Evolutionary conservation across 2,797 vertebrate genomes (phyloP).

Genomic region (Agapornis canus): DNA sequence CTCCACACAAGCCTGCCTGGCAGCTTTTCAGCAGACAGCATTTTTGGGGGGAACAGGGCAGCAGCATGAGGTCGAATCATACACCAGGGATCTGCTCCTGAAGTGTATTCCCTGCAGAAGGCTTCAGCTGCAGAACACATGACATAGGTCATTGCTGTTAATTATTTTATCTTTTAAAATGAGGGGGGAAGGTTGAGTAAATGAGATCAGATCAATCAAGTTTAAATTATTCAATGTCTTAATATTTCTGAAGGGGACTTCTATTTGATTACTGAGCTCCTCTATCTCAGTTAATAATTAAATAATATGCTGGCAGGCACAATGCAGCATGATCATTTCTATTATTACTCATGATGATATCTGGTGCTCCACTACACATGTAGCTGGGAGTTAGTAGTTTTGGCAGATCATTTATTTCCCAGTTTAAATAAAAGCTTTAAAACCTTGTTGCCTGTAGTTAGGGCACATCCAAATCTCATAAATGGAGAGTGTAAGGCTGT

Average conservation of each 20-base stretch:
- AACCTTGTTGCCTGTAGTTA: conserved; percentile 48
- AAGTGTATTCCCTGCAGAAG: not conserved
- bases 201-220: conserved; percentile 68
- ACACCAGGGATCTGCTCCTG: not conserved
- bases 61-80: not conserved
- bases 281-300: conserved; percentile 68
- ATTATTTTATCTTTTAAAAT: conserved; percentile 69
- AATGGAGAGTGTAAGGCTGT: not conserved
- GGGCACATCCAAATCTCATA: conserved; percentile 9
- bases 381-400: conserved; percentile 62
- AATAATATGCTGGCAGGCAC: conserved; percentile 58
- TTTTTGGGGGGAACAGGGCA: conserved; percentile 9
- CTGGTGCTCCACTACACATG: conserved; percentile 41
- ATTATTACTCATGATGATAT: conserved; percentile 59
- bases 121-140: not conserved
- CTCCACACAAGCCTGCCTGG: not conserved
- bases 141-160: conserved; percentile 33
- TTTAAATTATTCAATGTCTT: conserved; percentile 74
- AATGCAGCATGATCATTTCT: conserved; percentile 62
- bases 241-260: conserved; percentile 72
- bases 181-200: conserved; percentile 65
- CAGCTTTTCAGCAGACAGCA: conserved; percentile 29
- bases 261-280: conserved; percentile 58
- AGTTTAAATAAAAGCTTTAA: conserved; percentile 69
- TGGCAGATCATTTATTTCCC: conserved; percentile 60